These are phyloP conservation scores for Hirtodrosophila trivittata DNA, from an alignment of 2,888 invertebrate species.

Conservation along the genomic window DNA sequence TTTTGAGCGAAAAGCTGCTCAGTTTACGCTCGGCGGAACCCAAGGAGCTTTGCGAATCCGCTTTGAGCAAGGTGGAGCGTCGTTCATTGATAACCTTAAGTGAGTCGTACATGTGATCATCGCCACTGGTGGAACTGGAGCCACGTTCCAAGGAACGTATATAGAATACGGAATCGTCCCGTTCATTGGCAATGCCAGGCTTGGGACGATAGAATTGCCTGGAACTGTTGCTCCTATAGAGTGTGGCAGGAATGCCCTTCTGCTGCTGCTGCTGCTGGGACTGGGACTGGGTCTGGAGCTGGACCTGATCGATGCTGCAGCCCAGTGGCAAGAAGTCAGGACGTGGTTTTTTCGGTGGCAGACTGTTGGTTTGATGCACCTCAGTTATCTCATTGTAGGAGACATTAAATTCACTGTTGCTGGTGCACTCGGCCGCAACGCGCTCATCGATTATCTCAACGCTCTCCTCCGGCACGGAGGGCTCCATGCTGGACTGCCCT, in stretches of 20 bases:
- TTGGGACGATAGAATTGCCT: slow-evolving; percentile 83
- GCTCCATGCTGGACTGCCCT: slow-evolving; percentile 83
- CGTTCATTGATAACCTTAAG: slow-evolving; percentile 83
- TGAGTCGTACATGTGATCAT: slow-evolving; percentile 82
- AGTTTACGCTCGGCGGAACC: slow-evolving; percentile 74
- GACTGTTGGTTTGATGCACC: slow-evolving; percentile 47
- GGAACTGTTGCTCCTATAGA: slow-evolving; percentile 83
- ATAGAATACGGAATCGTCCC: slow-evolving; percentile 82
- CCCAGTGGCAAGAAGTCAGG: slow-evolving; percentile 79
- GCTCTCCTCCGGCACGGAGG: slow-evolving; percentile 82
- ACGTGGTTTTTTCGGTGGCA: slow-evolving; percentile 75
- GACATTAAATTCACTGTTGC: slow-evolving; percentile 20
- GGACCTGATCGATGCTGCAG: slow-evolving; percentile 35
- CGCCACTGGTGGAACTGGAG: slow-evolving; percentile 48
- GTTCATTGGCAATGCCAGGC: slow-evolving; percentile 74
- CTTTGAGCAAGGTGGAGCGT: slow-evolving; percentile 81
- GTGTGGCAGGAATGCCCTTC: slow-evolving; percentile 36
- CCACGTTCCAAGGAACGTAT: slow-evolving; percentile 67
- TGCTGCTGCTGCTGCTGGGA: slow-evolving; percentile 19
- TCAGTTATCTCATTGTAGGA: slow-evolving; percentile 52
- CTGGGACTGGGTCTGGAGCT: not conserved
- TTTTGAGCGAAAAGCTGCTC: slow-evolving; percentile 70
- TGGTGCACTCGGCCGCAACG: slow-evolving; percentile 2
- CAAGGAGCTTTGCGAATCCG: slow-evolving; percentile 82
- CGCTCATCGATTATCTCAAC: slow-evolving; percentile 57